phyloP scores from a whole-genome alignment of 2,888 invertebrate species.

The Tricholauxania praeusta region DNA sequence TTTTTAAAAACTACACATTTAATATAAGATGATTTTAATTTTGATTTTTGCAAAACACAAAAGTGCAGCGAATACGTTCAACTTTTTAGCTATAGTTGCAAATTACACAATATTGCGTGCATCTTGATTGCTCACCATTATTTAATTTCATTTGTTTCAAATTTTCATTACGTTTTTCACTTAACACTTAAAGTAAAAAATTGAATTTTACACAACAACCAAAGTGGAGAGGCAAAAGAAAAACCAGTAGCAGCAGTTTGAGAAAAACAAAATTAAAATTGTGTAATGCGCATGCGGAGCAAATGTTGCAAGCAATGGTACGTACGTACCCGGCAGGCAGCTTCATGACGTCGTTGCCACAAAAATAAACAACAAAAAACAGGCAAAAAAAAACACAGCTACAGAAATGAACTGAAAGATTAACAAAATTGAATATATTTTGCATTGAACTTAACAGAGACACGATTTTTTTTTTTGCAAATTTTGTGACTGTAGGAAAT shows the following conservation, averaged over 20 bases:
- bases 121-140: background rate
- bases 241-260: background rate
- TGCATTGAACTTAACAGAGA: conserved; percentile 39
- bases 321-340: background rate
- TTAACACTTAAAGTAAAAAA: background rate
- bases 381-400: background rate
- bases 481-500: background rate
- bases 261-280: background rate
- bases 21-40: no score
- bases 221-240: no score
- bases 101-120: conserved; percentile 27
- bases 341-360: conserved; percentile 1
- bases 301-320: background rate
- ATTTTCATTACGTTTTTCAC: background rate
- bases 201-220: no score
- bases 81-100: no score
- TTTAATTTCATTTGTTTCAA: background rate
- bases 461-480: conserved; percentile 8
- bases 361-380: background rate
- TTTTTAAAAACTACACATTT: no score
- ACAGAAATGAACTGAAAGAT: background rate
- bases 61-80: no score
- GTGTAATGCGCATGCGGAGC: background rate
- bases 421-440: background rate
- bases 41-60: no score